Evolutionary conservation across 2,888 invertebrate species (phyloP).

Genomic region (Allacma fusca): DNA sequence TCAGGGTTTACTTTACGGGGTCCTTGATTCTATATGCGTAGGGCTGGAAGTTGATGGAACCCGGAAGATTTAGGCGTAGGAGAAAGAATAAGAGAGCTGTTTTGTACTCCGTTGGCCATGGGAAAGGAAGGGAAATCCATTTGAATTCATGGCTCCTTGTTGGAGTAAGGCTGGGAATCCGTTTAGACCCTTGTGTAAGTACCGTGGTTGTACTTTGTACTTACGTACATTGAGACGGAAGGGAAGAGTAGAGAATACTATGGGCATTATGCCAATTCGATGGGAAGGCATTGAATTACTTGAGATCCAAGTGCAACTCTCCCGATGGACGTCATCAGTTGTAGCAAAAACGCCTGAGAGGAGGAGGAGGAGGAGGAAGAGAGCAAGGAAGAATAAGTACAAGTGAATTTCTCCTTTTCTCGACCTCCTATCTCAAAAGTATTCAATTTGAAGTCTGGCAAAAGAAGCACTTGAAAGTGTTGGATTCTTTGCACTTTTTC

Average conservation of each 20-base stretch:
- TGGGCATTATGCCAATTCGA: conserved; percentile 23
- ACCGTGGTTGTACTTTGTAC: neutral
- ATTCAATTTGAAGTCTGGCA: conserved; percentile 11
- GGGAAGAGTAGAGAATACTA: neutral
- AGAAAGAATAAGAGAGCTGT: neutral
- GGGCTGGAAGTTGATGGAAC: neutral
- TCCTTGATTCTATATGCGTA: neutral
- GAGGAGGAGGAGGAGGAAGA: neutral
- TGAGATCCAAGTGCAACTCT: neutral
- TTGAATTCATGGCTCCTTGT: neutral
- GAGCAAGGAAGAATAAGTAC: neutral
- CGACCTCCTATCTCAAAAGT: neutral
- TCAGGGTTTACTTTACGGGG: neutral
- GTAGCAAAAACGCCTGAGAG: conserved; percentile 14
- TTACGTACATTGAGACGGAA: neutral
- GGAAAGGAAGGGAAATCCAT: conserved; percentile 3
- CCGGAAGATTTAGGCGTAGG: neutral
- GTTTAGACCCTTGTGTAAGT: neutral
- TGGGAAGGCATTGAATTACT: conserved; percentile 18
- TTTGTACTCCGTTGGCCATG: neutral
- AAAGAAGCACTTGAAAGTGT: conserved; percentile 4
- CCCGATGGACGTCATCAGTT: conserved; percentile 22
- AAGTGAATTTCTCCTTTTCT: conserved; percentile 2
- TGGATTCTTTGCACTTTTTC: conserved; percentile 2
- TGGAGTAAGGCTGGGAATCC: neutral